Evolutionary conservation across 2,797 vertebrate species (phyloP).

Genomic region (Erpetoichthys calabaricus): DNA sequence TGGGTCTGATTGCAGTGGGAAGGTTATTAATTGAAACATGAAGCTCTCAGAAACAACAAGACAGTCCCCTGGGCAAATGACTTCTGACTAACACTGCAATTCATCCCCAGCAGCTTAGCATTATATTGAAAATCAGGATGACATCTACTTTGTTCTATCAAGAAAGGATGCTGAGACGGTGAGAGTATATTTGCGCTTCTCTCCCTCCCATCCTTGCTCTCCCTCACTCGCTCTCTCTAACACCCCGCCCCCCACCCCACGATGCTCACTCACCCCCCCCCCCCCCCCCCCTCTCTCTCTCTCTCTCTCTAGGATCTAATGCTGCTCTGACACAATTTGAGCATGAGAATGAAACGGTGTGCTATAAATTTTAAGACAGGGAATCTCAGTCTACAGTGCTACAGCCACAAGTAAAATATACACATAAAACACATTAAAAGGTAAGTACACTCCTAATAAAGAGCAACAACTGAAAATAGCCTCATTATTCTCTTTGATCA

Average conservation of each 20-base stretch:
- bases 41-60: slow-evolving; percentile 35
- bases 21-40: slow-evolving; percentile 40
- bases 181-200: no score
- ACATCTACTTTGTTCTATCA: slow-evolving; percentile 26
- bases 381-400: slow-evolving; percentile 39
- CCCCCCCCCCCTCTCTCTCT: slow-evolving; percentile 21
- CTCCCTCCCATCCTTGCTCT: slow-evolving; percentile 13
- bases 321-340: slow-evolving; percentile 38
- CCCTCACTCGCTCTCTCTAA: slow-evolving; percentile 15
- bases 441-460: no score
- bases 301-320: slow-evolving; percentile 21
- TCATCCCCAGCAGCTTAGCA: slow-evolving; percentile 24
- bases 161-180: slow-evolving; percentile 25
- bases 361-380: slow-evolving; percentile 33
- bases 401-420: slow-evolving; percentile 15
- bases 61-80: slow-evolving; percentile 34
- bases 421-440: background rate
- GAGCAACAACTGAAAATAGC: no score
- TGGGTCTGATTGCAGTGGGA: slow-evolving; percentile 25
- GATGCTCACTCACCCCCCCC: slow-evolving; percentile 16
- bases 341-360: slow-evolving; percentile 32
- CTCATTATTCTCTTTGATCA: no score
- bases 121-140: slow-evolving; percentile 24
- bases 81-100: slow-evolving; percentile 23
- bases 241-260: slow-evolving; percentile 15